These are phyloP conservation scores for Macroteleia sp. DNA, from an alignment of 2,888 invertebrate species.

Conservation along the genomic window DNA sequence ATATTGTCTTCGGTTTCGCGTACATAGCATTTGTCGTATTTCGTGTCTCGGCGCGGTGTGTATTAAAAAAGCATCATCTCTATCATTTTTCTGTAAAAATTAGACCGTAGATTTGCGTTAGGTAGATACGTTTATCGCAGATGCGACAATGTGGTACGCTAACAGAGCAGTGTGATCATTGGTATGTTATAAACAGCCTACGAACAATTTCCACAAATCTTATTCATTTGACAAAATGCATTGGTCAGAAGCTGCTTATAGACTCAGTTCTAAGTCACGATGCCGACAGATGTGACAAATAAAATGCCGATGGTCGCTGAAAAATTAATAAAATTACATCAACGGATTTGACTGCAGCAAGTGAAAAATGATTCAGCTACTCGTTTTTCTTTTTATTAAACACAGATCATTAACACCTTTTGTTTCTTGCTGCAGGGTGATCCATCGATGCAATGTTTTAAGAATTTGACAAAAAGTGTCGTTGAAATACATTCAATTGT, in stretches of 20 bases:
- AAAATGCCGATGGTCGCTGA: conserved; percentile 28
- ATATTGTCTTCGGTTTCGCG: conserved; percentile 60
- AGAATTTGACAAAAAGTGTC: conserved; percentile 19
- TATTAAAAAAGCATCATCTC: conserved; percentile 46
- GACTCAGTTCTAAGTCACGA: conserved; percentile 50
- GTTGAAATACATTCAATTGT: conserved; percentile 33
- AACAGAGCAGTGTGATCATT: conserved; percentile 6
- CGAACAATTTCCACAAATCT: neutral
- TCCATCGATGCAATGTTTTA: neutral
- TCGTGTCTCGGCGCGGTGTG: conserved; percentile 26
- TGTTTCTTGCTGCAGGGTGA: too few species aligned
- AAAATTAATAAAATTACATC: conserved; percentile 26
- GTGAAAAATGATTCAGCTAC: neutral
- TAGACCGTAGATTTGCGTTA: conserved; percentile 42
- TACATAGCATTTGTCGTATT: conserved; percentile 38
- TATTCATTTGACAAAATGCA: conserved; percentile 18
- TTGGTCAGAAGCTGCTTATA: conserved; percentile 20
- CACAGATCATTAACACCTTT: too few species aligned
- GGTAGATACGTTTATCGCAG: conserved; percentile 20
- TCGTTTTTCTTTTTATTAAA: too few species aligned
- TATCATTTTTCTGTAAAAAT: conserved; percentile 39
- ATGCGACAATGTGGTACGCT: conserved; percentile 18
- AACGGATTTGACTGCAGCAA: neutral
- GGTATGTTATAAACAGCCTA: conserved; percentile 5
- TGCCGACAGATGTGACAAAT: conserved; percentile 50